These are phyloP conservation scores for Oxycera nigricornis DNA, from an alignment of 2,888 invertebrate species.

Conservation along the genomic window DNA sequence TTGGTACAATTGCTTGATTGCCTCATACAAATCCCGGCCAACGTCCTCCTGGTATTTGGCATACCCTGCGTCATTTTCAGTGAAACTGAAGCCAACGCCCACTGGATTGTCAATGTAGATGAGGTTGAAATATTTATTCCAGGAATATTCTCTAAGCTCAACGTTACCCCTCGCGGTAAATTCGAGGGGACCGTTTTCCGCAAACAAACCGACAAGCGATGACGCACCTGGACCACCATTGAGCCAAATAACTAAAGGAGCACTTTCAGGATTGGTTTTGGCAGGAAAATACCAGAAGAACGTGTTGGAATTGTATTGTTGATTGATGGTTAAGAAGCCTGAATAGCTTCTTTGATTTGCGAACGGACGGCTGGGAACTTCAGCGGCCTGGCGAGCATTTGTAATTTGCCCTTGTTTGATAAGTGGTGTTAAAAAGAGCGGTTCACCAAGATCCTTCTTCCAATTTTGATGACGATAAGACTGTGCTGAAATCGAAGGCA, in stretches of 20 bases:
- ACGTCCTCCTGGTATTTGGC: constrained; percentile 81
- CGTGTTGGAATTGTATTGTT: constrained; percentile 77
- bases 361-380: constrained; percentile 64
- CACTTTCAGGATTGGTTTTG: constrained; percentile 65
- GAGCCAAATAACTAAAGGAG: constrained; percentile 82
- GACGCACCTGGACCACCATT: constrained; percentile 87
- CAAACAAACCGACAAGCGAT: constrained; percentile 80
- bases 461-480: constrained; percentile 21
- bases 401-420: constrained; percentile 57
- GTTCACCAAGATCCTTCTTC: constrained; percentile 63
- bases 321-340: constrained; percentile 86
- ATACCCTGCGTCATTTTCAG: constrained; percentile 77
- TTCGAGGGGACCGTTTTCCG: constrained; percentile 81
- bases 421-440: constrained; percentile 66
- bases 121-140: constrained; percentile 79
- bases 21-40: constrained; percentile 78
- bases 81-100: constrained; percentile 91
- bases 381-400: constrained; percentile 59
- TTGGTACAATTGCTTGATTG: constrained; percentile 81
- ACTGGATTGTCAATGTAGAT: constrained; percentile 94
- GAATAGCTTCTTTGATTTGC: constrained; percentile 72
- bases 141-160: constrained; percentile 73
- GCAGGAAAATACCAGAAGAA: constrained; percentile 95
- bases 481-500: too few species aligned
- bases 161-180: constrained; percentile 56